Evolutionary conservation across 2,797 vertebrate genomes (phyloP).

Genomic region (Sebastes iracundus): DNA sequence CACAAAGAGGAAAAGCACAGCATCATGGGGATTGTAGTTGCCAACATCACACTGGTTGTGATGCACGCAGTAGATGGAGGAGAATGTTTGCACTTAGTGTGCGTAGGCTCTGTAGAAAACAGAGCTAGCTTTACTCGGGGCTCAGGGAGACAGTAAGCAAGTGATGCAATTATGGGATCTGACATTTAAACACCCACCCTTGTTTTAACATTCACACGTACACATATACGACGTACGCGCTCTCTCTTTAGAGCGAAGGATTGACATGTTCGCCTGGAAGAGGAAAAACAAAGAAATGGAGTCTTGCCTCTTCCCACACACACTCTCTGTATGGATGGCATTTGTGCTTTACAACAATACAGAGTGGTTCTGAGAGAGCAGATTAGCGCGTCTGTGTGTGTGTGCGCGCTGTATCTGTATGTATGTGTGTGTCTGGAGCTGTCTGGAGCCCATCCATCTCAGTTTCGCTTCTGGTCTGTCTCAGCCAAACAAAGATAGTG

Average conservation of each 20-base stretch:
- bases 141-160: constrained; percentile 47
- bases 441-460: constrained; percentile 65
- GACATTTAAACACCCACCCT: constrained; percentile 69
- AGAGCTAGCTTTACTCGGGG: constrained; percentile 36
- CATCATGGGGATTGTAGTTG: constrained; percentile 18
- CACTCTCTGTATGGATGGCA: constrained; percentile 44
- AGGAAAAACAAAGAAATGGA: constrained; percentile 52
- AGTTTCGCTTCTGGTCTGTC: constrained; percentile 47
- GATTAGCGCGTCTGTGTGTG: constrained; percentile 29
- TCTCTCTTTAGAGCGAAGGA: constrained; percentile 39
- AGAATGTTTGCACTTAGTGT: constrained; percentile 32
- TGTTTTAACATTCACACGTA: constrained; percentile 42
- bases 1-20: background rate
- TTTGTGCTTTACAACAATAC: constrained; percentile 60
- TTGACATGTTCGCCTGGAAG: constrained; percentile 56
- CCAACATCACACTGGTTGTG: background rate
- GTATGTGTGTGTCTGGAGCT: background rate
- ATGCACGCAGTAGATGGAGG: constrained; percentile 1
- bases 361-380: constrained; percentile 50
- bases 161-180: constrained; percentile 69
- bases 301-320: constrained; percentile 59
- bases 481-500: constrained; percentile 51
- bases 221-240: constrained; percentile 12
- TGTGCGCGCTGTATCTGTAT: background rate
- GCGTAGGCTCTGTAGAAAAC: constrained; percentile 38